Percentiles rank a stretch among this genome's conserved stretches.
These are phyloP conservation scores for Sogatella furcifera DNA, from an alignment of 1,140 invertebrate species.

Conservation along the genomic window DNA sequence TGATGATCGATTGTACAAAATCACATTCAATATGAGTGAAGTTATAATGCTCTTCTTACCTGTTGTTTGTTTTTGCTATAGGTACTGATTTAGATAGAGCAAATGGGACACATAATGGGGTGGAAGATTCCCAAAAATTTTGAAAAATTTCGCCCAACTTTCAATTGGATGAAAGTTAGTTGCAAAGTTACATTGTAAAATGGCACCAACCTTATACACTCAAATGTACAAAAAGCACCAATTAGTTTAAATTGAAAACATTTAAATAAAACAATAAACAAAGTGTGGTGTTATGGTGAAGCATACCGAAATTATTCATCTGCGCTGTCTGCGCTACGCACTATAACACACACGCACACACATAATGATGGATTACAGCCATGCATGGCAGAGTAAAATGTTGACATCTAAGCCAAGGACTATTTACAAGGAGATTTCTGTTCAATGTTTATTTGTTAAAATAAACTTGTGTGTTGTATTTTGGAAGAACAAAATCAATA, in stretches of 20 bases:
- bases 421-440: conserved; percentile 12
- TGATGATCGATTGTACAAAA: no score
- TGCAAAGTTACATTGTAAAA: neutral
- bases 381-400: neutral
- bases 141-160: neutral
- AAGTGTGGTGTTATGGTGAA: neutral
- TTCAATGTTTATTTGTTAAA: neutral
- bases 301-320: neutral
- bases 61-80: no score
- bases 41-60: no score
- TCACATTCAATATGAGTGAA: no score
- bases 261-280: neutral
- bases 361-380: neutral
- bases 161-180: no score
- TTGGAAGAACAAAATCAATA: neutral
- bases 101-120: no score
- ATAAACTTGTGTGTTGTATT: conserved; percentile 8
- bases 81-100: no score
- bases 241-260: neutral
- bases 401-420: conserved; percentile 6
- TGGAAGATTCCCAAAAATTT: neutral
- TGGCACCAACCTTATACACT: conserved; percentile 16
- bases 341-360: no score
- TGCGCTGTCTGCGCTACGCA: no score
- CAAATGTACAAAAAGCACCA: conserved; percentile 12